phyloP scores from a whole-genome alignment of 2,113 vertebrate genomes.

The Salvelinus namaycush region DNA sequence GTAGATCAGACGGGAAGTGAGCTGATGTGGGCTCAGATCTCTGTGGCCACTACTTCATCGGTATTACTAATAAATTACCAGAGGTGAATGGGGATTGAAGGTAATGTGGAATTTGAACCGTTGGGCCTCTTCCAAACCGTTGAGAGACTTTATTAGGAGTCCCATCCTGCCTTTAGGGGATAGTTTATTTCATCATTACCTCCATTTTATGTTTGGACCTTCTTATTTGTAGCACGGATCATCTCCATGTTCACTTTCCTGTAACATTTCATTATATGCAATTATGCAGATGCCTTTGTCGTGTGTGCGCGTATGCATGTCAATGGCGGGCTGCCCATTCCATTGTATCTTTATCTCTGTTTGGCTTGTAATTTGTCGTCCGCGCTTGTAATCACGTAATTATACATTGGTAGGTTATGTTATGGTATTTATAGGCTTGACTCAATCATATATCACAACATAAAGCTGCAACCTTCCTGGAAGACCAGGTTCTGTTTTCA shows the following conservation, averaged over 20 bases:
- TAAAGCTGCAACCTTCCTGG: neutral
- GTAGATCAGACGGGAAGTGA: neutral
- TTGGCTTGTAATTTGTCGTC: too few species aligned
- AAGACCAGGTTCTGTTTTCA: slow-evolving; percentile 12
- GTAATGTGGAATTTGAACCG: neutral
- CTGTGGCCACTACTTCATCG: neutral
- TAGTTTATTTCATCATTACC: neutral
- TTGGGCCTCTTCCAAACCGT: neutral
- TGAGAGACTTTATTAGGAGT: neutral
- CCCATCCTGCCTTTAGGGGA: neutral
- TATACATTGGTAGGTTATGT: too few species aligned
- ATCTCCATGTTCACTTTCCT: too few species aligned
- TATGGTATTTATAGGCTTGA: neutral
- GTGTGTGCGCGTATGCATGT: neutral
- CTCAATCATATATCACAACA: slow-evolving; percentile 23
- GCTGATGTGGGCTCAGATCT: neutral
- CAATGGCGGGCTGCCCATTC: neutral
- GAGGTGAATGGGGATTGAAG: neutral
- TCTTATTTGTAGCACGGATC: too few species aligned
- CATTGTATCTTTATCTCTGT: slow-evolving; percentile 16
- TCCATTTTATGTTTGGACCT: neutral
- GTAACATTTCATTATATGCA: too few species aligned
- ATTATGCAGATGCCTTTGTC: too few species aligned
- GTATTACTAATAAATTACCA: neutral
- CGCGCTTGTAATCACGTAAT: too few species aligned